Evolutionary conservation across 2,113 vertebrate species (phyloP).

Genomic region (Globicephala melas): DNA sequence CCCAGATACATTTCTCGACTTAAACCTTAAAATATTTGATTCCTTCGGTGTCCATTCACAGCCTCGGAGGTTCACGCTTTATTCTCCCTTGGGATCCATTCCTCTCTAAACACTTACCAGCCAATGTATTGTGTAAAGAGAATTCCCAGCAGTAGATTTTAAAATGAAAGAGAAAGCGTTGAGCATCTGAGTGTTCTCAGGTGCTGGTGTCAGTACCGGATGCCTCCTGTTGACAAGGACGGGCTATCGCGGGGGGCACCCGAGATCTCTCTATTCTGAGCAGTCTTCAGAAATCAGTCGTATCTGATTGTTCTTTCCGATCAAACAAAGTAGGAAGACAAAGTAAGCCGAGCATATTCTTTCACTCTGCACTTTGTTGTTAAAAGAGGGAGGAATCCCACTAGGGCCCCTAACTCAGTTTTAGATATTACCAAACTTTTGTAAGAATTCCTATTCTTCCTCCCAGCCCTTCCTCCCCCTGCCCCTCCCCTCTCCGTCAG

Average conservation of each 20-base stretch:
- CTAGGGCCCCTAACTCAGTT: conserved; percentile 82
- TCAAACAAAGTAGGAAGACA: conserved; percentile 84
- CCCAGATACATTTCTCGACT: conserved; percentile 9
- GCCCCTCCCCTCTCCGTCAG: conserved; percentile 12
- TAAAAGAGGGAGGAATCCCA: conserved; percentile 84
- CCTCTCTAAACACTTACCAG: conserved; percentile 84
- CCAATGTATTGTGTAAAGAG: conserved; percentile 80
- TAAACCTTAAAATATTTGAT: conserved; percentile 79
- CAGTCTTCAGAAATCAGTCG: conserved; percentile 84
- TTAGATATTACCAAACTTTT: conserved; percentile 82
- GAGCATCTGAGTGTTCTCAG: conserved; percentile 80
- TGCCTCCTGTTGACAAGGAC: conserved; percentile 85
- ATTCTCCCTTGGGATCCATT: conserved; percentile 80
- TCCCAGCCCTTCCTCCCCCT: not conserved
- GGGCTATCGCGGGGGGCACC: conserved; percentile 81
- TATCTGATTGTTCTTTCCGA: conserved; percentile 87
- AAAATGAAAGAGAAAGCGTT: conserved; percentile 84
- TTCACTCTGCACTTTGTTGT: conserved; percentile 84
- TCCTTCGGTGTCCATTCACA: conserved; percentile 71
- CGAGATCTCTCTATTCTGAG: conserved; percentile 80
- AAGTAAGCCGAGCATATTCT: conserved; percentile 82
- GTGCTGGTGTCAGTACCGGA: conserved; percentile 80
- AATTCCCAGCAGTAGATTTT: conserved; percentile 84
- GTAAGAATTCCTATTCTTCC: conserved; percentile 72
- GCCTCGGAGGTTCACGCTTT: conserved; percentile 74